phyloP scores from a whole-genome alignment of 2,113 vertebrate species.

The Emberiza fucata region DNA sequence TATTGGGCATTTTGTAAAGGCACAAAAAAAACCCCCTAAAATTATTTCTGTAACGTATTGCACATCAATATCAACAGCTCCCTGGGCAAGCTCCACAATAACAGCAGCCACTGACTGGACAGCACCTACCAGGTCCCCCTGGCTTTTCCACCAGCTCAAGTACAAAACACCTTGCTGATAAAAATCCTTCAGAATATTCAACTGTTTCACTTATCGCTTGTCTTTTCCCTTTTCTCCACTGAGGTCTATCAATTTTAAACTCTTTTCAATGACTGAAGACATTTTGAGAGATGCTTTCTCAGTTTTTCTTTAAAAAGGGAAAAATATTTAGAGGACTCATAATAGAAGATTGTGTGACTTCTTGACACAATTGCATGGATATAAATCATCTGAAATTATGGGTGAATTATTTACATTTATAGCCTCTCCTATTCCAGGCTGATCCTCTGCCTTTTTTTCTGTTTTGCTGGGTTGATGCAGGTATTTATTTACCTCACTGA shows the following conservation, averaged over 20 bases:
- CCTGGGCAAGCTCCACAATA: background rate
- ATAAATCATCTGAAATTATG: background rate
- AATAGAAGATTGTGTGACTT: background rate
- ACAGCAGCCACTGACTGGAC: background rate
- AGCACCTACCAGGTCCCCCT: background rate
- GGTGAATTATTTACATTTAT: background rate
- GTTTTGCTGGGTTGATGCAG: background rate
- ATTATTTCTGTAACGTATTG: background rate
- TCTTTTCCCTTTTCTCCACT: background rate
- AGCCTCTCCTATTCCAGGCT: background rate
- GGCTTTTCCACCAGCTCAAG: background rate
- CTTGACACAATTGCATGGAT: background rate
- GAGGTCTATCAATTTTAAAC: background rate
- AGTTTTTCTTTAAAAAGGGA: background rate
- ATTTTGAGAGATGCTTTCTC: background rate
- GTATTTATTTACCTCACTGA: background rate
- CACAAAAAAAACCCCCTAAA: fast-evolving
- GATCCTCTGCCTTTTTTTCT: background rate
- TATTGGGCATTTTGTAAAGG: background rate
- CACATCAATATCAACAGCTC: background rate
- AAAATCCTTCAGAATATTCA: background rate
- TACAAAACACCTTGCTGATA: background rate
- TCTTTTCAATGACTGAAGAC: background rate
- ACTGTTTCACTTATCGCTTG: fast-evolving
- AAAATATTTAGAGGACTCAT: background rate